Evolutionary conservation across 2,888 invertebrate species (phyloP), one percentile per base, ranked within the genome.

Genomic region (Agonopterix subpropinquella): DNA sequence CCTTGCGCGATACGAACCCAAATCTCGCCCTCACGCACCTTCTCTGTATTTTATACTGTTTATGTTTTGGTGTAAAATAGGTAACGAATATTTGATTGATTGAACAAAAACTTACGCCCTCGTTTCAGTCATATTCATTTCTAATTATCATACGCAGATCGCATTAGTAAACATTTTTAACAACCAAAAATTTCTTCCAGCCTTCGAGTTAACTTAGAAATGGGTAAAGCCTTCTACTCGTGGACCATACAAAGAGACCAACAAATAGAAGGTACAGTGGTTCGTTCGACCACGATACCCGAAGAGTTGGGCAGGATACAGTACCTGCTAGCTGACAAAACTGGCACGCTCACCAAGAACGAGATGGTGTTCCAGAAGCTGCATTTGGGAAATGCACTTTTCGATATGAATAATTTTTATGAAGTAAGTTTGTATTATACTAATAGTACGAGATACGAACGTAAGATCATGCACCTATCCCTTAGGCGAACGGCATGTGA

Each of bases 331-430:
- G 96, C 97, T 0, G 99, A 99, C 76, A 99, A 99, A 89, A 99
- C 99, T 0, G 99, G 99, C 11, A 99, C 99, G 0, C 88, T 99
- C 18, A 99, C 99, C 0, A 98, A 98, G 82, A 99, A 99, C 79
- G 98, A 98, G 71, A 99, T 99, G 99, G 95, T 98, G 0, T 96
- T 99, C 70, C 98, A 98, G 74, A 95, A 96, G 69, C 90, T 99
- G 35, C 98, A 98, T 78, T 85, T 99, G 41, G 99, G 98, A 9
- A 97, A 97, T 42, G 97, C 96, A 0, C 93, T 96, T 11, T 99
- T 96, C 76, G 94, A 96, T 49, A 91, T 92, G 47, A 96, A 95
- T 65, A 94, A 94, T 37, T 96, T 97, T 83, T 93, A 94, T 77
- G 96, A 97, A 89, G 92, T 93, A 55, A 42, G 11, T 42, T 11